Evolutionary conservation across 1,140 invertebrate species (phyloP), one percentile per base, ranked within the genome.

Genomic region (Trichonephila clavata): DNA sequence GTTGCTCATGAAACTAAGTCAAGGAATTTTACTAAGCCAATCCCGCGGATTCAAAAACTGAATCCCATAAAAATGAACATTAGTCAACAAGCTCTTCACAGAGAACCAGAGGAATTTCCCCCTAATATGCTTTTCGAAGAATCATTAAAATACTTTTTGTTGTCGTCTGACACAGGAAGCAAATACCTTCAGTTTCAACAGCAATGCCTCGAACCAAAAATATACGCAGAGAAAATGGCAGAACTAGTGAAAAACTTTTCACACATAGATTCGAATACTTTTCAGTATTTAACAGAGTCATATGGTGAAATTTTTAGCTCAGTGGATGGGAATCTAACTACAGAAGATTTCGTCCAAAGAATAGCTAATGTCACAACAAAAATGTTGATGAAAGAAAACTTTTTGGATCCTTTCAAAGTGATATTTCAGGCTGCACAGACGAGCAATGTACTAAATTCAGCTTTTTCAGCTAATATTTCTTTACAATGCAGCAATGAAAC

Each of bases 171-270:
- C 10, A 50, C 71, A 16, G 13, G 57, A n/a, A 68, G 16, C 14
- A 50, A 68, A 24, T 89, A 89, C 50, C 16, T 77, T 24, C 63
- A 18, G 20, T 10, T 89, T 16, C 39, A 71, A 16, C n/a, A 21
- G 71, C 10, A 59, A 13, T 89, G 63, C 27, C 27, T n/a, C 57
- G 65, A 89, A 39, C 2, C 87, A 57, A 68, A 10, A 2, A 24
- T 89, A 16, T 27, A 89, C 57, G 87, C 87, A 6, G 24, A 21
- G 14, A 77, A 89, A 24, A 71, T 89, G 63, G 87, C 87, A 50
- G 24, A 89, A 57, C 5, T 16, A 16, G 20, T 89, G 10, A 32
- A 16, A 71, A 57, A 59, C 16, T 16, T 77, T 5, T 57, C n/a
- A 27, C 39, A 21, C 7, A 57, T 89, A 21, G 60, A 89, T 24